phyloP scores from a whole-genome alignment of 2,113 vertebrate genomes.

The Calidris pugnax region DNA sequence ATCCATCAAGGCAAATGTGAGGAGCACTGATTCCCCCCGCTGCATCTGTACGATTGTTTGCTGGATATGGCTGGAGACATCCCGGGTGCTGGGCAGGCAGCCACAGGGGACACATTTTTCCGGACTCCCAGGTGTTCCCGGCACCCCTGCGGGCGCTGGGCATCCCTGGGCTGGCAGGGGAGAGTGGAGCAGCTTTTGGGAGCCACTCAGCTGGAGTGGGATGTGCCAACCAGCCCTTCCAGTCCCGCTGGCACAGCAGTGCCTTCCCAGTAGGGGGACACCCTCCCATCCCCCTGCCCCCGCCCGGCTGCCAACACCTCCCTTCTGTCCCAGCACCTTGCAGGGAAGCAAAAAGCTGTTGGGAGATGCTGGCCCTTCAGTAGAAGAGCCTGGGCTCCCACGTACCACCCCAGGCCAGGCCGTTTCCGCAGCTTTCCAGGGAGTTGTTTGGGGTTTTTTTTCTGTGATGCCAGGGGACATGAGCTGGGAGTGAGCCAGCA shows the following conservation, averaged over 20 bases:
- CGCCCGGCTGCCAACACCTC: too few relatives aligned
- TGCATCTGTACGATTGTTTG: fast-evolving
- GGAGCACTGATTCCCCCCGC: background rate
- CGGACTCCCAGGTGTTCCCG: background rate
- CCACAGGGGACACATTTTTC: too few relatives aligned
- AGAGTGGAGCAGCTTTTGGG: background rate
- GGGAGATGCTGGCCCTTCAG: fast-evolving
- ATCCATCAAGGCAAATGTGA: background rate
- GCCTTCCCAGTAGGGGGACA: fast-evolving
- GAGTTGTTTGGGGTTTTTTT: too few relatives aligned
- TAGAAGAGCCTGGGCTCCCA: fast-evolving
- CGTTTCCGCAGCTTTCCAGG: background rate
- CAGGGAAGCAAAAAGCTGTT: too few relatives aligned
- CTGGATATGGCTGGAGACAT: background rate
- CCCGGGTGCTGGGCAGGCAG: background rate
- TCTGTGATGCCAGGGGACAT: fast-evolving
- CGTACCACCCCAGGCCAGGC: too few relatives aligned
- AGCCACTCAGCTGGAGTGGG: fast-evolving
- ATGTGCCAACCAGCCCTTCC: background rate
- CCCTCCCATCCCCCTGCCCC: fast-evolving
- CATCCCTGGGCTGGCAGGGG: background rate
- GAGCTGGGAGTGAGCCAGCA: background rate
- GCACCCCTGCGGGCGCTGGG: fast-evolving
- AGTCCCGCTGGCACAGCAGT: background rate
- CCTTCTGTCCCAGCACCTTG: background rate